A percentile compares a stretch with the other conserved stretches of the same genome.
phyloP scores from a whole-genome alignment of 2,888 invertebrate species.

The Tipula vernalis region DNA sequence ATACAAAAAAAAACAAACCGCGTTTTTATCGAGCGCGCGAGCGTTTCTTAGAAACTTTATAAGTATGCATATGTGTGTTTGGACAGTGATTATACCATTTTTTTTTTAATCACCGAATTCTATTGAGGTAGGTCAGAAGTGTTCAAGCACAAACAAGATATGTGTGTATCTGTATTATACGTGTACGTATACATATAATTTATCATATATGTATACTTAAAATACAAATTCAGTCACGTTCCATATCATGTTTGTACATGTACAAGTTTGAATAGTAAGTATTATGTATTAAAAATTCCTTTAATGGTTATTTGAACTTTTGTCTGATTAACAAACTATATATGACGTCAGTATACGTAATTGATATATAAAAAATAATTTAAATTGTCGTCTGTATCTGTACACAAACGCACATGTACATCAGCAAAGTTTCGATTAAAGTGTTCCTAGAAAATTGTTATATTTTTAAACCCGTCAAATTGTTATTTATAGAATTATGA shows the following conservation, averaged over 20 bases:
- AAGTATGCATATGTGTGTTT: not conserved
- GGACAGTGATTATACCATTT: not conserved
- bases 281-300: not conserved
- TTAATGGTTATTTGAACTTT: not conserved
- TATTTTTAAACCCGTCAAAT: not conserved
- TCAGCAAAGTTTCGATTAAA: not conserved
- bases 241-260: not conserved
- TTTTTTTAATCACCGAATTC: not conserved
- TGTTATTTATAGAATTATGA: not conserved
- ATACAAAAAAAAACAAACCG: not conserved
- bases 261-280: not conserved
- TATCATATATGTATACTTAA: not conserved
- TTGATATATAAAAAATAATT: not conserved
- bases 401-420: not conserved
- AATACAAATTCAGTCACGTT: not conserved
- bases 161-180: not conserved
- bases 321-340: not conserved
- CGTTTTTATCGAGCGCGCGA: not conserved
- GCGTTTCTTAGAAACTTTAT: not conserved
- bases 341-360: not conserved
- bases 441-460: not conserved
- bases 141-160: not conserved
- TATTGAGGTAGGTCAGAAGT: not conserved
- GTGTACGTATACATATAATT: not conserved
- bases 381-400: not conserved